A percentile compares a stretch with the other conserved stretches of the same genome.
Evolutionary conservation across 2,797 vertebrate genomes (phyloP).

Genomic region (Enteromius treurensis): DNA sequence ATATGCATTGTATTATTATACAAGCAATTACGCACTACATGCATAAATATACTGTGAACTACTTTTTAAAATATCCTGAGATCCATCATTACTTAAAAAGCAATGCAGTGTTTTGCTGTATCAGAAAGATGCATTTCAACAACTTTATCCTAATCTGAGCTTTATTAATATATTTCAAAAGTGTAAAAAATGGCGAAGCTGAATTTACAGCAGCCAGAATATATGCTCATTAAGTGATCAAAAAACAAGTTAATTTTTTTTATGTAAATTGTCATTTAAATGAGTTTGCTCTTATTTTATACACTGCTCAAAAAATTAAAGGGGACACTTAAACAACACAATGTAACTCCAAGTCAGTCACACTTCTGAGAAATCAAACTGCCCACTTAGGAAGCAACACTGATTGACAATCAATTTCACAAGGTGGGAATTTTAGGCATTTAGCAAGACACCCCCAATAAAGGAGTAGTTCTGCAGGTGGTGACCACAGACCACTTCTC

Average conservation of each 20-base stretch:
- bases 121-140: background rate
- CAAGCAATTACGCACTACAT: background rate
- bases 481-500: too few species aligned
- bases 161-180: background rate
- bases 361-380: too few species aligned
- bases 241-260: background rate
- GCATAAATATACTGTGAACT: background rate
- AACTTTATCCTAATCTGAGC: background rate
- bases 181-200: background rate
- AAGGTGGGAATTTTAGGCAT: too few species aligned
- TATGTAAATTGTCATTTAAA: too few species aligned
- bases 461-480: too few species aligned
- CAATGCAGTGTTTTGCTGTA: background rate
- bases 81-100: background rate
- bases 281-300: too few species aligned
- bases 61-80: background rate
- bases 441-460: too few species aligned
- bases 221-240: background rate
- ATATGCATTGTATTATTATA: background rate
- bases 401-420: too few species aligned
- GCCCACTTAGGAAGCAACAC: too few species aligned
- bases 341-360: too few species aligned
- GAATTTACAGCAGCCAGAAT: background rate
- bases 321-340: too few species aligned
- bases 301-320: too few species aligned